These are phyloP conservation scores for Chamaea fasciata DNA, from an alignment of 2,113 vertebrate genomes.

Conservation along the genomic window DNA sequence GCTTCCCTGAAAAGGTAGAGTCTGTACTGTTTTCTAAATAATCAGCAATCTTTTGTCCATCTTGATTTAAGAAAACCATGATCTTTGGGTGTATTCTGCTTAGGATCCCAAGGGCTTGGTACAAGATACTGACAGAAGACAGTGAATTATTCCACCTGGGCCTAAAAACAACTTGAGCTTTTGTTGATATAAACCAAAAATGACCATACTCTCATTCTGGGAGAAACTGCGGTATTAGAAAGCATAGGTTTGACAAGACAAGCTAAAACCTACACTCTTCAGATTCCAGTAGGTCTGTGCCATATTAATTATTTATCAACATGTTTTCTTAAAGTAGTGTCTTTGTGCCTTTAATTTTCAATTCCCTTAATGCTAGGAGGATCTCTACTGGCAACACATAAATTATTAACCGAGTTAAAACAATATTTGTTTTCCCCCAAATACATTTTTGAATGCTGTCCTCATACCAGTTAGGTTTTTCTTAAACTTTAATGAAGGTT, in stretches of 20 bases:
- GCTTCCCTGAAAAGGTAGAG: background rate
- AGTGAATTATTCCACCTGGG: background rate
- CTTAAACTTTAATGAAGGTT: constrained; percentile 35
- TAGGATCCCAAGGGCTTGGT: background rate
- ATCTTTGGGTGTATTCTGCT: background rate
- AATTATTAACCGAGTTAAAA: constrained; percentile 78
- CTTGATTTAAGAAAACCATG: background rate
- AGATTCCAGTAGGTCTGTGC: background rate
- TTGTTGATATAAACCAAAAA: background rate
- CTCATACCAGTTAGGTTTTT: constrained; percentile 33
- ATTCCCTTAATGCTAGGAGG: constrained; percentile 66
- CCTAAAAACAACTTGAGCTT: background rate
- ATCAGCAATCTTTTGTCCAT: background rate
- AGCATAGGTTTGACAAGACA: constrained; percentile 7
- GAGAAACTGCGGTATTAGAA: background rate
- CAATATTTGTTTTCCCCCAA: constrained; percentile 75
- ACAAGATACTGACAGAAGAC: background rate
- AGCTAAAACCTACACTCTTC: background rate
- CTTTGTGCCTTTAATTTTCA: constrained; percentile 75
- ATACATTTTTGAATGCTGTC: constrained; percentile 50
- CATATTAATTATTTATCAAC: constrained; percentile 68
- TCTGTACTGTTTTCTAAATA: background rate
- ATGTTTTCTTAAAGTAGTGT: constrained; percentile 66
- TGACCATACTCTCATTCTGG: background rate
- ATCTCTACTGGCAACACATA: constrained; percentile 69